Conservation (phyloP, 2,888 invertebrate genomes). For the Gisinianus flammeolus region DNA sequence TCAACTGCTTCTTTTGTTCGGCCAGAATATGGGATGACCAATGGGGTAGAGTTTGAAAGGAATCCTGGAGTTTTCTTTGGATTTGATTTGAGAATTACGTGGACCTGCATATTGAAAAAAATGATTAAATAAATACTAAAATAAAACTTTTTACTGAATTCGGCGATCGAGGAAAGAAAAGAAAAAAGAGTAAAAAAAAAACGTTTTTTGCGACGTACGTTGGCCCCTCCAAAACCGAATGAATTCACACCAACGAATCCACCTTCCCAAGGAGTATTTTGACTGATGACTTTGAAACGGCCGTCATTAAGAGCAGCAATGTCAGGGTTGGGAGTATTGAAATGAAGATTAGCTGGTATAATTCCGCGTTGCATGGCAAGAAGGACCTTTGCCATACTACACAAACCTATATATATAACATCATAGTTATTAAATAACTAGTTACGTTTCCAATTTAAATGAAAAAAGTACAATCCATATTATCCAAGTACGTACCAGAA, state of each 20-base stretch:
- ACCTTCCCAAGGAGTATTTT: conserved; percentile 83
- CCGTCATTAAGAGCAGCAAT: conserved; percentile 91
- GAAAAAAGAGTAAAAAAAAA: no score
- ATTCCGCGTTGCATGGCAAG: conserved; percentile 90
- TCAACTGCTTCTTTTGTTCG: conserved; percentile 76
- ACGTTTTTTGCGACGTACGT: conserved; percentile 62
- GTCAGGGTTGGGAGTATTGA: conserved; percentile 81
- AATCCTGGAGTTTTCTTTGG: conserved; percentile 66
- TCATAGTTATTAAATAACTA: neutral
- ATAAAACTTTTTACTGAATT: no score
- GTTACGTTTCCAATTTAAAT: conserved; percentile 10
- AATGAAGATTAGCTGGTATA: conserved; percentile 93
- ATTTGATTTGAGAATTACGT: conserved; percentile 82
- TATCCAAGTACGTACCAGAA: conserved; percentile 62
- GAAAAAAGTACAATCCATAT: neutral
- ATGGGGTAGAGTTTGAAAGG: conserved; percentile 61
- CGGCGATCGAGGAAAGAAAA: no score
- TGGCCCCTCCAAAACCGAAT: conserved; percentile 98
- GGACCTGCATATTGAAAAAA: conserved; percentile 71
- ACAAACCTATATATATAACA: conserved; percentile 69
- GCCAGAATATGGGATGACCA: conserved; percentile 79
- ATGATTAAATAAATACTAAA: no score
- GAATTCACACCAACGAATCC: conserved; percentile 94
- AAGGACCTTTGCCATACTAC: conserved; percentile 87
- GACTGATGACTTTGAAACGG: conserved; percentile 84